Conservation (phyloP, 2,113 vertebrate genomes). For the Chrysochloris asiatica region DNA sequence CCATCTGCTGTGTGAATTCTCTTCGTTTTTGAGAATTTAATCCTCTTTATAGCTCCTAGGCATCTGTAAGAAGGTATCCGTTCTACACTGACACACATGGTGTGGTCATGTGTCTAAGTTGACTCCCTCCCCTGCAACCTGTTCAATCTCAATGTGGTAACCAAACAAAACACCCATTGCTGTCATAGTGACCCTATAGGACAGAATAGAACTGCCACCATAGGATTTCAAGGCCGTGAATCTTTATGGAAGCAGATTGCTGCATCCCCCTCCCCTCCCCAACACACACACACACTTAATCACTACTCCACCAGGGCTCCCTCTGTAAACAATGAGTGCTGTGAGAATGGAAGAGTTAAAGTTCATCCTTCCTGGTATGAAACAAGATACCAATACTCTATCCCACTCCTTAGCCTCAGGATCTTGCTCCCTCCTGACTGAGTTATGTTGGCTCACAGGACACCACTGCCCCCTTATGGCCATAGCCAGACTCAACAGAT, state of each 20-base stretch:
- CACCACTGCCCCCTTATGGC: constrained; percentile 64
- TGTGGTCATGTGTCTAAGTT: not conserved
- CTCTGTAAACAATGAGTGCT: not conserved
- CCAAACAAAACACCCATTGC: not conserved
- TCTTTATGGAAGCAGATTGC: not conserved
- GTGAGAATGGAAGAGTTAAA: not conserved
- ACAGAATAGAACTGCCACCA: not conserved
- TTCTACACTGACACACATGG: not conserved
- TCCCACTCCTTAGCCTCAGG: not conserved
- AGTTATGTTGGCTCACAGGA: not conserved
- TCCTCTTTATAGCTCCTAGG: not conserved
- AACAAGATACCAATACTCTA: not conserved
- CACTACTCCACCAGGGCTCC: not conserved
- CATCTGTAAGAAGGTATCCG: not conserved
- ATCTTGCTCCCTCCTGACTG: no score
- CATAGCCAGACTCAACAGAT: not conserved
- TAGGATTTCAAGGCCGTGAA: not conserved
- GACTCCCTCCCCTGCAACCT: not conserved
- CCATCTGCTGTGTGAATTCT: not conserved
- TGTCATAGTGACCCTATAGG: not conserved
- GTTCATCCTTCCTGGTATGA: not conserved
- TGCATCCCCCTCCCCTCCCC: not conserved
- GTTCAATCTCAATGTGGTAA: not conserved
- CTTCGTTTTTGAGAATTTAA: no score
- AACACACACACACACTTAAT: no score